Percentiles rank a stretch among this genome's conserved stretches.
These are phyloP conservation scores for Crocidura indochinensis DNA, from an alignment of 2,797 vertebrate species.

Conservation along the genomic window DNA sequence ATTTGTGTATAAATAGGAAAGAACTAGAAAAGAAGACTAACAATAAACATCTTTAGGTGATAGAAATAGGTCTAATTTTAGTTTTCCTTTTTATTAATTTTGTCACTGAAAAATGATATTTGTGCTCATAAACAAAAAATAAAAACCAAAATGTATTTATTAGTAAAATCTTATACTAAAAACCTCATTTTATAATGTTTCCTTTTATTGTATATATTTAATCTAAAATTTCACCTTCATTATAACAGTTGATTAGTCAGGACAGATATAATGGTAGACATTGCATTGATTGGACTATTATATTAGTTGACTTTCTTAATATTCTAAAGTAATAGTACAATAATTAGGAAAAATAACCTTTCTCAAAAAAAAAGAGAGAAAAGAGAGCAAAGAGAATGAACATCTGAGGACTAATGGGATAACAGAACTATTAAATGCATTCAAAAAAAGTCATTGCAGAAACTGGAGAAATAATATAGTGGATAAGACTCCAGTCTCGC, in stretches of 20 bases:
- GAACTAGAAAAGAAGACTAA: background rate
- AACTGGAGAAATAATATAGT: too few species aligned
- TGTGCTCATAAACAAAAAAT: conserved; percentile 26
- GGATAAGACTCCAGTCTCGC: too few species aligned
- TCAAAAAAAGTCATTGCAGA: too few species aligned
- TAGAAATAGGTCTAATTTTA: background rate
- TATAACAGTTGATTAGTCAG: background rate
- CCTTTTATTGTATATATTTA: conserved; percentile 1
- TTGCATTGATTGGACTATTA: background rate
- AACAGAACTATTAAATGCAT: background rate
- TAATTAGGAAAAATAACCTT: conserved; percentile 34
- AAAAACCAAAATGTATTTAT: conserved; percentile 26
- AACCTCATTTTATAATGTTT: conserved; percentile 11
- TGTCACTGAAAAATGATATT: conserved; percentile 10
- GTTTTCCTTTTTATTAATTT: conserved; percentile 46
- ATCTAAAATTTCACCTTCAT: background rate
- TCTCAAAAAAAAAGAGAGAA: background rate
- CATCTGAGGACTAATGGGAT: background rate
- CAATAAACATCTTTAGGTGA: conserved; percentile 36
- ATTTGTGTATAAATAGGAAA: conserved; percentile 22
- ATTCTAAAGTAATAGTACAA: conserved; percentile 1
- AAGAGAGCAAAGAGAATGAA: conserved; percentile 1
- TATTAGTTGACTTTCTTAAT: conserved; percentile 27
- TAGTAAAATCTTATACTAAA: conserved; percentile 20
- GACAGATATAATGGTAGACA: background rate